A percentile compares a stretch with the other conserved stretches of the same genome.
These are phyloP conservation scores for Phataginus tricuspis DNA, from an alignment of 2,797 vertebrate species.

Conservation along the genomic window DNA sequence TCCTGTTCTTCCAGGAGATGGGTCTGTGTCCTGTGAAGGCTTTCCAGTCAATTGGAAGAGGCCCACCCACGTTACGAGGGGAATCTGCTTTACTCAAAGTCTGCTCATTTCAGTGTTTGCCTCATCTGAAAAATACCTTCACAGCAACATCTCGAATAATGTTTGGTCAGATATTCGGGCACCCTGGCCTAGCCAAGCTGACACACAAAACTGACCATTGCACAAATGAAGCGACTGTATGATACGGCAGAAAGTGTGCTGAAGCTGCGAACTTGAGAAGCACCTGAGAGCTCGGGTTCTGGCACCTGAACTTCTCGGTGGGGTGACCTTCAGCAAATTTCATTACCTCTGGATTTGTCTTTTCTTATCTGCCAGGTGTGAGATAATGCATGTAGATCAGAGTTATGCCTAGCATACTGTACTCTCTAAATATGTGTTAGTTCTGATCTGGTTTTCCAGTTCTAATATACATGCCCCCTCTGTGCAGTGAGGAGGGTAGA, in stretches of 20 bases:
- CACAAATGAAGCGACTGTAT: background rate
- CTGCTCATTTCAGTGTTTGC: background rate
- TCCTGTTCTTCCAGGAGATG: background rate
- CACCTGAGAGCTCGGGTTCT: background rate
- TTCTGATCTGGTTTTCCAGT: background rate
- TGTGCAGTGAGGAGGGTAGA: no score
- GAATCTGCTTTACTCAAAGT: background rate
- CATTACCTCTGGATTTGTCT: background rate
- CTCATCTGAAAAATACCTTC: background rate
- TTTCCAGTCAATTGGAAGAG: background rate
- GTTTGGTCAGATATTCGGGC: background rate
- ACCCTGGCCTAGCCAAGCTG: background rate
- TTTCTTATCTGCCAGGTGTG: background rate
- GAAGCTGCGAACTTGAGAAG: background rate
- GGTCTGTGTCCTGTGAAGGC: background rate
- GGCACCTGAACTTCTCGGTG: no score
- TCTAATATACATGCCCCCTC: background rate
- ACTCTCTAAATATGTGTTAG: background rate
- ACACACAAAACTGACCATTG: background rate
- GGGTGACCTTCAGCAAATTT: background rate
- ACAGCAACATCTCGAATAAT: background rate
- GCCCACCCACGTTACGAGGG: background rate
- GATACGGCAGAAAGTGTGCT: background rate
- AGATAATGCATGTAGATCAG: background rate
- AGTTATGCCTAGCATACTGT: background rate